A percentile compares a stretch with the other conserved stretches of the same genome.
Conservation (phyloP, 2,797 vertebrate genomes). For the Lycodopsis pacificus region DNA sequence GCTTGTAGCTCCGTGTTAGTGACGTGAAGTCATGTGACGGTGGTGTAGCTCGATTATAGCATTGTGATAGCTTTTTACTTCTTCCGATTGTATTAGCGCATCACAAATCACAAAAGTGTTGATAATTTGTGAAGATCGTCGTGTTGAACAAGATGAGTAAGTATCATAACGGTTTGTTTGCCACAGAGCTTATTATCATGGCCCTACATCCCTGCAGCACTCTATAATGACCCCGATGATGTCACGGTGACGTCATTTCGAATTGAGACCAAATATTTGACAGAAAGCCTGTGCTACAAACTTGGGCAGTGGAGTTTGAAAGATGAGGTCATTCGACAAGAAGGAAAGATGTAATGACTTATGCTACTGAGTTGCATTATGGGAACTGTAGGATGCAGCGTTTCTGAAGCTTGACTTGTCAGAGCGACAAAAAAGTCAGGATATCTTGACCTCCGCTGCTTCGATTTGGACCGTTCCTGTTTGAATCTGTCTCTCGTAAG, state of each 20-base stretch:
- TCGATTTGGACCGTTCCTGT: neutral
- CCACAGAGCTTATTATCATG: no score
- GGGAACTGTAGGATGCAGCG: conserved; percentile 1
- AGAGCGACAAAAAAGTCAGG: neutral
- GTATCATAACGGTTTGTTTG: no score
- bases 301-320: neutral
- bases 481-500: neutral
- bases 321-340: neutral
- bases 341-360: neutral
- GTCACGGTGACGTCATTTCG: neutral
- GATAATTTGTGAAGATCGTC: no score
- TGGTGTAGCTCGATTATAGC: no score
- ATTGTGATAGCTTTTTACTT: neutral
- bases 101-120: no score
- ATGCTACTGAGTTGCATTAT: neutral
- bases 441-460: neutral
- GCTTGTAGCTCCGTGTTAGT: neutral
- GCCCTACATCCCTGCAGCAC: no score
- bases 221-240: neutral
- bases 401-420: neutral
- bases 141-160: no score
- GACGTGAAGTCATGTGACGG: no score
- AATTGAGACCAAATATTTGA: neutral
- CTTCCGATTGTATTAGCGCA: no score
- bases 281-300: neutral